Evolutionary conservation across 2,113 vertebrate species (phyloP), one percentile per base, ranked within the genome.

Genomic region (Apus apus): DNA sequence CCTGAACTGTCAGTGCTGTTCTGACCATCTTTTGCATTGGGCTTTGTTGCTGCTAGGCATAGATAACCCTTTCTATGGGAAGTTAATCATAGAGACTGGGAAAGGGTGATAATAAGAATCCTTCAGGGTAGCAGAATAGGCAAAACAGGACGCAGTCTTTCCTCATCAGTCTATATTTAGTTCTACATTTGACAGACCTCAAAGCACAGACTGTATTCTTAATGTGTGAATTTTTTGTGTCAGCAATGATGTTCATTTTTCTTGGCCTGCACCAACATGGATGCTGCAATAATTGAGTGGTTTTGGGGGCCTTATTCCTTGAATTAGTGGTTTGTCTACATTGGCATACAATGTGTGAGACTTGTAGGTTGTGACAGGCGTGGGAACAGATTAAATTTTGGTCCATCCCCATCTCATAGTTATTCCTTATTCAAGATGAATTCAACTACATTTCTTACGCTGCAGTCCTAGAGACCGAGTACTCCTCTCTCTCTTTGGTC

Each of bases 291-390:
- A 82, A 74, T 22, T 38, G 11, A 45, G 13, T 9, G 1, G 0
- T 26, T 60, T 80, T 10, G 7, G 8, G 6, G n/a, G 7, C 14
- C 11, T 93, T 56, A 18, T 1, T 70, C 6, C 66, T 83, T 40
- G 43, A 82, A 8, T 1, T 25, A 3, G 4, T 34, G 22, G 4
- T 58, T 79, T 75, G 3, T 27, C 17, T 54, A 14, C 16, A 26
- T 6, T 66, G 38, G 4, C 23, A 45, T 45, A 29, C 29, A 34
- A 58, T 8, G 1, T 6, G 7, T n/a, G 10, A 32, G 15, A n/a
- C 12, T 38, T 75, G 18, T 21, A 60, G 38, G 60, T 43, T 91
- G 76, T 46, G 8, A 34, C 15, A 46, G 25, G 1, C 0, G 0
- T 50, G 17, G 13, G 8, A 11, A n/a, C 6, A 50, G 29, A 61